A percentile compares a stretch with the other conserved stretches of the same genome.
These are phyloP conservation scores for Carettochelys insculpta DNA, from an alignment of 2,113 vertebrate species.

Conservation along the genomic window DNA sequence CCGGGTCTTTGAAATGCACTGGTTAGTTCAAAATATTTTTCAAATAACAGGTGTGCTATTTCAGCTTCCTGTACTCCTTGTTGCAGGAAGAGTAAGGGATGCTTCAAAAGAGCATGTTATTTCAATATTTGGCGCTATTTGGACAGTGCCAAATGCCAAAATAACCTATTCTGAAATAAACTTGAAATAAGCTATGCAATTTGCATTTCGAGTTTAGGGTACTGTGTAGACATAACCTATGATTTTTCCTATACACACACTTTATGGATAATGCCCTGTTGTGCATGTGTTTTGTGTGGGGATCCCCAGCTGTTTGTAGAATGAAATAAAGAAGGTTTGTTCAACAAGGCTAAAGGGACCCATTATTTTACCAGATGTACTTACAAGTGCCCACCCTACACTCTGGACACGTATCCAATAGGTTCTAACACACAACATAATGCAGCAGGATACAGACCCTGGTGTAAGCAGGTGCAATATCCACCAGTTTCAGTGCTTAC, in stretches of 20 bases:
- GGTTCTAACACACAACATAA: background rate
- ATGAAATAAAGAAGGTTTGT: background rate
- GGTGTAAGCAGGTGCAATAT: background rate
- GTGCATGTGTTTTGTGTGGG: fast-evolving
- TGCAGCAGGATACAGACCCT: background rate
- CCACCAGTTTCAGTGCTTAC: background rate
- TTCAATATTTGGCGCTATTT: too few relatives aligned
- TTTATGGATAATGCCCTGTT: background rate
- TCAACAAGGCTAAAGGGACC: background rate
- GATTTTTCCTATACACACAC: background rate
- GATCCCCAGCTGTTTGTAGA: background rate
- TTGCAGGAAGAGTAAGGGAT: too few relatives aligned
- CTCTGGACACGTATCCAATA: background rate
- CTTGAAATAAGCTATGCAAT: too few relatives aligned
- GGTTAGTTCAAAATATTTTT: too few relatives aligned
- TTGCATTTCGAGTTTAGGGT: too few relatives aligned
- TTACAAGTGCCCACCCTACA: background rate
- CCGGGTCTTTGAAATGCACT: too few relatives aligned
- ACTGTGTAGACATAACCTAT: too few relatives aligned
- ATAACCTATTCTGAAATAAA: too few relatives aligned
- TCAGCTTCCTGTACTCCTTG: too few relatives aligned
- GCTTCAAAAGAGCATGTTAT: too few relatives aligned
- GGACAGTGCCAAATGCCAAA: too few relatives aligned
- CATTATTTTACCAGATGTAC: background rate
- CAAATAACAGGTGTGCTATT: too few relatives aligned